phyloP scores from a whole-genome alignment of 2,888 invertebrate genomes.

The Melipona bicolor region DNA sequence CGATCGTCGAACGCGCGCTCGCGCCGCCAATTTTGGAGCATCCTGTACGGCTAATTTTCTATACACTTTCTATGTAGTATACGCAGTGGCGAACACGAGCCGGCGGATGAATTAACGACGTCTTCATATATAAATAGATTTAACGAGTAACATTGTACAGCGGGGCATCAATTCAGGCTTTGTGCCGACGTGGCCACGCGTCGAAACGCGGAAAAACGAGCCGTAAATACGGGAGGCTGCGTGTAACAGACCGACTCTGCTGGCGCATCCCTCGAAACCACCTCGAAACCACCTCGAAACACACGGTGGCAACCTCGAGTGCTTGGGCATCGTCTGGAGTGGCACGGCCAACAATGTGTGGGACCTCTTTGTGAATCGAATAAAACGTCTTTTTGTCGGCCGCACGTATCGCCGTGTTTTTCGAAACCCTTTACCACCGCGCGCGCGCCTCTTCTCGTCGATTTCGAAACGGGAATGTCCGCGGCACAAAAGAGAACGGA shows the following conservation, averaged over 20 bases:
- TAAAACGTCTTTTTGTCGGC: constrained; percentile 63
- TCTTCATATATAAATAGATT: constrained; percentile 26
- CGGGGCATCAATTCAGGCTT: constrained; percentile 29
- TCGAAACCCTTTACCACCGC: constrained; percentile 68
- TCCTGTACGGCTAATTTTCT: constrained; percentile 5
- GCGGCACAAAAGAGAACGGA: constrained; percentile 62
- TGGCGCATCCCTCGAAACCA: constrained; percentile 24
- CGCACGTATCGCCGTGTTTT: constrained; percentile 56
- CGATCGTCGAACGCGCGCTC: background rate
- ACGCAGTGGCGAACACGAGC: background rate
- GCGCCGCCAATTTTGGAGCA: background rate
- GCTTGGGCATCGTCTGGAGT: constrained; percentile 34
- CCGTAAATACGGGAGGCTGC: constrained; percentile 24
- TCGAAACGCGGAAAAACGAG: constrained; percentile 42
- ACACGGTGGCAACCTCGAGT: constrained; percentile 38
- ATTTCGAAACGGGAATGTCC: constrained; percentile 44
- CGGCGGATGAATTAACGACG: constrained; percentile 14
- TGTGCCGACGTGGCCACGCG: constrained; percentile 48
- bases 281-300: constrained; percentile 28
- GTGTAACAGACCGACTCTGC: constrained; percentile 19
- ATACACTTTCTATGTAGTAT: background rate
- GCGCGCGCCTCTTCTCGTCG: constrained; percentile 5
- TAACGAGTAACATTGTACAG: constrained; percentile 28
- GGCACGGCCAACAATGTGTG: constrained; percentile 59
- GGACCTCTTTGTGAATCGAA: constrained; percentile 62